Conservation (phyloP, 2,797 vertebrate species). For the Acanthopagrus latus region DNA sequence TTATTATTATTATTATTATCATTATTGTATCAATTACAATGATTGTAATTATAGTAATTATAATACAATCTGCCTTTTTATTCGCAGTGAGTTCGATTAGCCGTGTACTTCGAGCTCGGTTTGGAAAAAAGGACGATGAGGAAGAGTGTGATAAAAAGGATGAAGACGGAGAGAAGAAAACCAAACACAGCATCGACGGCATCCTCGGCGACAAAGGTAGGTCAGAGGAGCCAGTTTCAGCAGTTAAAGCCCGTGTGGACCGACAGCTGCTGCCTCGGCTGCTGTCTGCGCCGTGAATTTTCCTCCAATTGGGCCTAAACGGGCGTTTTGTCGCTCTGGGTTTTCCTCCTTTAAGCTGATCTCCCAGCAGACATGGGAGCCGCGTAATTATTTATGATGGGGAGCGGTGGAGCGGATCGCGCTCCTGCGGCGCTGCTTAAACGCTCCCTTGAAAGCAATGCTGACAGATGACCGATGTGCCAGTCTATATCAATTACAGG, state of each 20-base stretch:
- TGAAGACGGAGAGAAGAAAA: constrained; percentile 93
- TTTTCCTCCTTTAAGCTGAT: constrained; percentile 57
- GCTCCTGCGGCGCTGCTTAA: constrained; percentile 85
- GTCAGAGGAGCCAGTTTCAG: neutral
- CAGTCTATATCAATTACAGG: constrained; percentile 91
- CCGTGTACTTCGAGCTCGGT: constrained; percentile 95
- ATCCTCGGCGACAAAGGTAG: constrained; percentile 98
- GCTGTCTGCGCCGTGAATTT: neutral
- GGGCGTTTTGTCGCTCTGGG: constrained; percentile 50
- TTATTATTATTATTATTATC: neutral
- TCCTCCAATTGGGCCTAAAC: constrained; percentile 63
- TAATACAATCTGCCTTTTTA: neutral
- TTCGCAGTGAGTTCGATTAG: constrained; percentile 97
- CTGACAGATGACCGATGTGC: constrained; percentile 90
- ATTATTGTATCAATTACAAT: neutral
- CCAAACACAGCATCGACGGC: constrained; percentile 98
- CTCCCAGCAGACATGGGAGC: constrained; percentile 59
- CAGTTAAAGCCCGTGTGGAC: neutral
- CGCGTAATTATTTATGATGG: constrained; percentile 86
- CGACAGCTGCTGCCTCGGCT: constrained; percentile 23
- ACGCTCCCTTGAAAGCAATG: constrained; percentile 87
- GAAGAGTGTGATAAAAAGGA: constrained; percentile 94
- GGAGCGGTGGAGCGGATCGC: constrained; percentile 81
- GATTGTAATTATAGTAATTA: too few species aligned
- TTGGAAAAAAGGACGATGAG: constrained; percentile 96